Evolutionary conservation across 2,113 vertebrate species (phyloP).

Genomic region (Mobula birostris): DNA sequence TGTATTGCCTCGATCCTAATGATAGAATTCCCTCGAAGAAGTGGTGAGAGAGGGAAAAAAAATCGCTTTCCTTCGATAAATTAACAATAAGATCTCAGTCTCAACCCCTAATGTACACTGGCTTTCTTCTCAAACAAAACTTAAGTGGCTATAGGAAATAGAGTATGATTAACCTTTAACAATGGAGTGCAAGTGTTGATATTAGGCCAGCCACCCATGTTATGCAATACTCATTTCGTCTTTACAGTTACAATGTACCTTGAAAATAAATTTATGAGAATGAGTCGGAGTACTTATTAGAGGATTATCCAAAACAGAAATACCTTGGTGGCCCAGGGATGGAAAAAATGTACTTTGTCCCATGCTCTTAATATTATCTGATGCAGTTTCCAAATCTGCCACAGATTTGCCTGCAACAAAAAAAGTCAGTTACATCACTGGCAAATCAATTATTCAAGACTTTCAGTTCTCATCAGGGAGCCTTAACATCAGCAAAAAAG

Average conservation of each 20-base stretch:
- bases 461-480: not conserved
- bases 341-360: slow-evolving; percentile 69
- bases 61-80: not conserved
- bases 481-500: not conserved
- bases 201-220: too few relatives aligned
- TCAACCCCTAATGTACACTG: not conserved
- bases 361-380: slow-evolving; percentile 60
- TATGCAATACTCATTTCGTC: too few relatives aligned
- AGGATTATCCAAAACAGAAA: not conserved
- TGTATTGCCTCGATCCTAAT: not conserved
- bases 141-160: not conserved
- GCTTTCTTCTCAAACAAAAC: not conserved
- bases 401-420: slow-evolving; percentile 54
- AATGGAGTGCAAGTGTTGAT: not conserved
- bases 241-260: too few relatives aligned
- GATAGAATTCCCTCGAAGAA: not conserved
- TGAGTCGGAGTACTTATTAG: too few relatives aligned
- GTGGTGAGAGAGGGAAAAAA: not conserved
- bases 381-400: slow-evolving; percentile 46
- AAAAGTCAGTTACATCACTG: slow-evolving; percentile 38
- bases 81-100: not conserved
- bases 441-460: not conserved
- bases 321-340: slow-evolving; percentile 73
- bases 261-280: not conserved
- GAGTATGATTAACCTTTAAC: not conserved